These are phyloP conservation scores for Venusia cambrica DNA, from an alignment of 2,888 invertebrate species.

Conservation along the genomic window DNA sequence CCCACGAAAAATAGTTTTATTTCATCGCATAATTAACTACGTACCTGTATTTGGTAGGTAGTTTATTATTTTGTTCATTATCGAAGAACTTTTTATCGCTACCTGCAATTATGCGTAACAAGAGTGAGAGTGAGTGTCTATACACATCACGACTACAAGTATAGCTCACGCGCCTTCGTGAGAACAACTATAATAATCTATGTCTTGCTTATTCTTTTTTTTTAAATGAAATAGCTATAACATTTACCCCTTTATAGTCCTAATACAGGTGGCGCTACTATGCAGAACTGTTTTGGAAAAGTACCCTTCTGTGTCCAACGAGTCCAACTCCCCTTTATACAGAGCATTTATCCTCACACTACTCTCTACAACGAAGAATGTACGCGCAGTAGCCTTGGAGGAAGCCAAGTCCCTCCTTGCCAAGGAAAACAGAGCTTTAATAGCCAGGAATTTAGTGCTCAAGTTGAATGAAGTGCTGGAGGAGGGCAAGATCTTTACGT, in stretches of 20 bases:
- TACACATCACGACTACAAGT: too few relatives aligned
- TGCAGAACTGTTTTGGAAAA: conserved; percentile 86
- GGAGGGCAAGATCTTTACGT: conserved; percentile 73
- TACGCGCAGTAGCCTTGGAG: conserved; percentile 82
- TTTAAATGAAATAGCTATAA: conserved; percentile 50
- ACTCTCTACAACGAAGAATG: conserved; percentile 82
- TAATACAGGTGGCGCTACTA: conserved; percentile 85
- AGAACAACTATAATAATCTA: too few relatives aligned
- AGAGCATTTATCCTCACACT: conserved; percentile 86
- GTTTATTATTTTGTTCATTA: too few relatives aligned
- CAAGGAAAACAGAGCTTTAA: conserved; percentile 79
- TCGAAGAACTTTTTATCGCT: too few relatives aligned
- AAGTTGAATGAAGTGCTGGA: conserved; percentile 86
- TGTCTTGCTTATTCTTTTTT: conserved; percentile 20
- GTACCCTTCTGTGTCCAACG: conserved; percentile 85
- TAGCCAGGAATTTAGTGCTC: conserved; percentile 83
- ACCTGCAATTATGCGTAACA: too few relatives aligned
- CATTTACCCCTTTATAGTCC: conserved; percentile 77
- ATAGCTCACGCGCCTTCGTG: too few relatives aligned
- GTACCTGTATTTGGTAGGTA: too few relatives aligned
- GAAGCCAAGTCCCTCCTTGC: conserved; percentile 83
- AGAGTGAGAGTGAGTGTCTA: too few relatives aligned
- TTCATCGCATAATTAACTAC: too few relatives aligned
- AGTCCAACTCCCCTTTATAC: conserved; percentile 84
- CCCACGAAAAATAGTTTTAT: too few relatives aligned